Percentiles rank a stretch among this genome's conserved stretches.
Evolutionary conservation across 2,113 vertebrate species (phyloP).

Genomic region (Carlito syrichta): DNA sequence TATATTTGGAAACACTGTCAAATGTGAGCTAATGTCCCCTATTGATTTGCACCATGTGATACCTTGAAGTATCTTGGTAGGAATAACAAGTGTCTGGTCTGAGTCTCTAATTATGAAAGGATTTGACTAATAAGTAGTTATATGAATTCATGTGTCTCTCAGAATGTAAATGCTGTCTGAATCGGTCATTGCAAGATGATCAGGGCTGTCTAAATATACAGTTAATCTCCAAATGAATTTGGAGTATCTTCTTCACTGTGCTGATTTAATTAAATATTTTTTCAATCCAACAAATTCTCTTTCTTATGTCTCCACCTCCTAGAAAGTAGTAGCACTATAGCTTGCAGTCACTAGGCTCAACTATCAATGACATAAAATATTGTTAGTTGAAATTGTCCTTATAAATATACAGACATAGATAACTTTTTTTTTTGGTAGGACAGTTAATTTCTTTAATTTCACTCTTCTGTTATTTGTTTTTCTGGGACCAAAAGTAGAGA

Average conservation of each 20-base stretch:
- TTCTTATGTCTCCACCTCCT: not conserved
- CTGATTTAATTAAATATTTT: not conserved
- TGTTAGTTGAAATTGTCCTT: not conserved
- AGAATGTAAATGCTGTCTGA: not conserved
- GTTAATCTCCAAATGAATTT: conserved; percentile 30
- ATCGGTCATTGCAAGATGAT: conserved; percentile 41
- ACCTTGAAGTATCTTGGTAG: conserved; percentile 14
- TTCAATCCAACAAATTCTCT: not conserved
- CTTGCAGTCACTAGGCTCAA: not conserved
- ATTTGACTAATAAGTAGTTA: conserved; percentile 38
- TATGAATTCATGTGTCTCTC: conserved; percentile 12
- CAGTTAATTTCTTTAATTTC: not conserved
- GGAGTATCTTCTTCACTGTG: not conserved
- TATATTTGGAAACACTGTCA: conserved; percentile 31
- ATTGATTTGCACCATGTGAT: conserved; percentile 42
- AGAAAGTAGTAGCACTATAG: not conserved
- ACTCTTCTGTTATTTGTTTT: not conserved
- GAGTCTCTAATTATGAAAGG: conserved; percentile 40
- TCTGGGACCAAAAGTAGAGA: not conserved
- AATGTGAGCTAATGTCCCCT: conserved; percentile 38
- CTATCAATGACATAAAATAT: not conserved
- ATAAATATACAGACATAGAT: not conserved
- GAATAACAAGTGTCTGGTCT: conserved; percentile 10
- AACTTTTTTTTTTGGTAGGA: not conserved
- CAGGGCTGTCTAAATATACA: conserved; percentile 10